A percentile compares a stretch with the other conserved stretches of the same genome.
These are phyloP conservation scores for Aplysina aerophoba DNA, from an alignment of 37 sponge, comb jelly and placozoan genomes.

Conservation along the genomic window DNA sequence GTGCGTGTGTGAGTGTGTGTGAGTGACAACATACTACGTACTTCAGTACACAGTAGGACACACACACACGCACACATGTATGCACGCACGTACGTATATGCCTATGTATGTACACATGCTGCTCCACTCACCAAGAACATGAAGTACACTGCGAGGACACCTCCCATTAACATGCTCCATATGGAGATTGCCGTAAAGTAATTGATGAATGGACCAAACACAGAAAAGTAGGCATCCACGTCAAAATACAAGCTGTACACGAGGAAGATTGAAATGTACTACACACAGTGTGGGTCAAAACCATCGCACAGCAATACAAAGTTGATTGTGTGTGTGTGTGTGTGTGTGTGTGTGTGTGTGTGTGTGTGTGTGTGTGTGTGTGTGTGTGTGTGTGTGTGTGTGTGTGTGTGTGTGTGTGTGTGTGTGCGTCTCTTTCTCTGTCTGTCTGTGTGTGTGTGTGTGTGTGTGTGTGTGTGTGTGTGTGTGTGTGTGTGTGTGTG, in stretches of 20 bases:
- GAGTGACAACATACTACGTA: no score
- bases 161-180: slow-evolving; percentile 60
- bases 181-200: slow-evolving; percentile 43
- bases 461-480: slow-evolving; percentile 2
- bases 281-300: not conserved
- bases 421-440: slow-evolving; percentile 13
- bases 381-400: slow-evolving; percentile 22
- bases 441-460: slow-evolving; percentile 17
- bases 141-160: slow-evolving; percentile 54
- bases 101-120: not conserved
- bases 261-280: not conserved
- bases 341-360: slow-evolving; percentile 8
- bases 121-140: slow-evolving; percentile 42
- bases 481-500: slow-evolving; percentile 11
- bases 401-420: slow-evolving; percentile 50
- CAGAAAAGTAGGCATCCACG: slow-evolving; percentile 52
- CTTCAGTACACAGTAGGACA: not conserved
- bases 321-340: slow-evolving; percentile 12
- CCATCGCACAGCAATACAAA: not conserved
- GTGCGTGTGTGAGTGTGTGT: no score
- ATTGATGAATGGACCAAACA: slow-evolving; percentile 59
- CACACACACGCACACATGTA: not conserved
- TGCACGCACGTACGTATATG: not conserved
- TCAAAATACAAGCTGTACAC: slow-evolving; percentile 49
- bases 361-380: slow-evolving; percentile 18